Base-by-base conservation (phyloP, 2,113 vertebrate genomes). In the Haemorhous mexicanus region DNA sequence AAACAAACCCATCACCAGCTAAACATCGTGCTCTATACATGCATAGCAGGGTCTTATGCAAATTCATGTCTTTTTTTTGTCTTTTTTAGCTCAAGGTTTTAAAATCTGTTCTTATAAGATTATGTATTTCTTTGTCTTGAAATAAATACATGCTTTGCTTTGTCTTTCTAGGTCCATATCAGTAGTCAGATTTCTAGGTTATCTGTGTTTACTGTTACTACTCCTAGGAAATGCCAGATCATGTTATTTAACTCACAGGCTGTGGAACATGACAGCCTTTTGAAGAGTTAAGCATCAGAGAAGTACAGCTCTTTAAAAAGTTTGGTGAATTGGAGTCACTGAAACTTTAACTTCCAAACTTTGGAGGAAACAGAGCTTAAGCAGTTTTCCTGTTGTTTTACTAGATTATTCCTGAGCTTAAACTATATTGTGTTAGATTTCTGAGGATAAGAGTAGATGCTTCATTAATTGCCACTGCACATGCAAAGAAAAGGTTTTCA, bases 1-100 rank as follows among this genome's bases (percentile, higher is more conserved):
- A 91, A 92, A 84, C 26, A 86, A 74, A 47, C 27, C 13, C 11
- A 56, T 89, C 61, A 75, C 16, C n/a, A 52, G 24, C 44, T 82
- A 72, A 82, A 75, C 49, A 10, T 14, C 79, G 13, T 63, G 32
- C 63, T 84, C 7, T 89, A 35, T 21, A 47, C 33, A 33, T 16
- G 27, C 21, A 49, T 24, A 50, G 12, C 2, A 7, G 30, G 0
- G 0, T 4, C 47, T 67, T 58, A 37, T 33, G 47, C 50, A 89
- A 89, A 87, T 55, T 81, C 13, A 1, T 47, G 21, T 41, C 47
- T 84, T 74, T 11, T 68, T 91, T 77, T 62, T 55, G 10, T 41
- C 19, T 66, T 70, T 70, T 87, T 64, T 47, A 26, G 20, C 24
- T 74, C 21, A 52, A 46, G 16, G 14, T 53, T 86, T 94, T 92